These are phyloP conservation scores for Halyomorpha halys DNA, from an alignment of 1,140 invertebrate species.

Conservation along the genomic window DNA sequence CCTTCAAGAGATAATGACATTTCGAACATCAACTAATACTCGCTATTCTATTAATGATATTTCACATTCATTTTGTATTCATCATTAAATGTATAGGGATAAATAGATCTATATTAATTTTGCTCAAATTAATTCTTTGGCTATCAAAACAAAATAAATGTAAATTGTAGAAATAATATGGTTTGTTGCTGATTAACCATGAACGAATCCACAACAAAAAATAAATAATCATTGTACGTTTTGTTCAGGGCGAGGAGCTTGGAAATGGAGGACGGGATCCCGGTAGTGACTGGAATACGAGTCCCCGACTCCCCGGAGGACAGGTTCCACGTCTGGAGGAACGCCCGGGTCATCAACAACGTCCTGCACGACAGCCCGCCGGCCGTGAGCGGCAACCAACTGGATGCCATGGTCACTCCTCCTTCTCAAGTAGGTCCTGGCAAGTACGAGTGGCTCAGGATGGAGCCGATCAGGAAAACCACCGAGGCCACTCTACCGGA, in stretches of 20 bases:
- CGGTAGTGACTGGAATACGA: slow-evolving; percentile 65
- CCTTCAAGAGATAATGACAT: too few species aligned
- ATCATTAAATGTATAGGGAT: too few species aligned
- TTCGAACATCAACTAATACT: too few species aligned
- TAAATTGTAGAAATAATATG: too few species aligned
- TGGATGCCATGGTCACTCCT: not conserved
- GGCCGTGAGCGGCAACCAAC: not conserved
- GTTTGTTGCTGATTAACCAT: too few species aligned
- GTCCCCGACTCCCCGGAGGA: slow-evolving; percentile 73
- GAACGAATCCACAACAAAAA: too few species aligned
- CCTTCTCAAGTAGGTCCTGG: not conserved
- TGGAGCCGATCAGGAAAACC: slow-evolving; percentile 25
- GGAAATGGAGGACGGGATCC: slow-evolving; percentile 48
- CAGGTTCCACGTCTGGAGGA: slow-evolving; percentile 63
- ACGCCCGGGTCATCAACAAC: slow-evolving; percentile 74
- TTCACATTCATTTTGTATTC: too few species aligned
- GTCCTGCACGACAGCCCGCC: slow-evolving; percentile 34
- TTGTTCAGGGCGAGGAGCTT: slow-evolving; percentile 13
- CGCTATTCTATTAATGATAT: too few species aligned
- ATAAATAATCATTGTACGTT: too few species aligned
- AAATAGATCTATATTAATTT: too few species aligned
- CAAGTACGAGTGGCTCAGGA: slow-evolving; percentile 27
- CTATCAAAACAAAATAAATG: too few species aligned
- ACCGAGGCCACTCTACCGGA: slow-evolving; percentile 35
- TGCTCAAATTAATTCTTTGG: too few species aligned